A percentile compares a stretch with the other conserved stretches of the same genome.
phyloP scores from a whole-genome alignment of 2,888 invertebrate species.

The Frankliniella fusca region DNA sequence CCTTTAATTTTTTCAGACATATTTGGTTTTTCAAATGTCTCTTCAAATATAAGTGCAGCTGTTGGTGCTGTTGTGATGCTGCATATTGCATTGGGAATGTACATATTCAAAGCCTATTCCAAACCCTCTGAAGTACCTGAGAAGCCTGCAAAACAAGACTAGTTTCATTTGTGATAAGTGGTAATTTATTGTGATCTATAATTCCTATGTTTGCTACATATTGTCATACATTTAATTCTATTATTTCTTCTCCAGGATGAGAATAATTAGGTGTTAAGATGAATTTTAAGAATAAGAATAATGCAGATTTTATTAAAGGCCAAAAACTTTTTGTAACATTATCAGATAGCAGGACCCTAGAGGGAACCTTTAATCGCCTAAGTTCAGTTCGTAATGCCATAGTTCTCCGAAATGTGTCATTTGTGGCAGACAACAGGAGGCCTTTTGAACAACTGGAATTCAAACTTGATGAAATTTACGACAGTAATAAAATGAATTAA shows the following conservation, averaged over 20 bases:
- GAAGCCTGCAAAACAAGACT: neutral
- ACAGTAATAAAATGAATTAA: neutral
- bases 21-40: conserved; percentile 51
- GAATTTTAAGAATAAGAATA: neutral
- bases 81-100: conserved; percentile 71
- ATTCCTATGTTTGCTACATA: neutral
- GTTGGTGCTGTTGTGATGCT: conserved; percentile 68
- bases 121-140: neutral
- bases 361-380: neutral
- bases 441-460: conserved; percentile 6
- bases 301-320: neutral
- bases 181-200: neutral
- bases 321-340: neutral
- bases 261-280: neutral
- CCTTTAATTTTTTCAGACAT: conserved; percentile 48
- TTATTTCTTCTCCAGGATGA: neutral
- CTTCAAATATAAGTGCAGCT: conserved; percentile 75
- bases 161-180: neutral
- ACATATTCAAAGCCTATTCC: conserved; percentile 73
- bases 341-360: neutral
- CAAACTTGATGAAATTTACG: neutral
- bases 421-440: neutral
- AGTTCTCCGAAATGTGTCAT: neutral
- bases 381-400: neutral
- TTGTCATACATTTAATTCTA: neutral